Percentiles rank a stretch among this genome's conserved stretches.
Evolutionary conservation across 2,797 vertebrate genomes (phyloP).

Genomic region (Denticeps clupeoides): DNA sequence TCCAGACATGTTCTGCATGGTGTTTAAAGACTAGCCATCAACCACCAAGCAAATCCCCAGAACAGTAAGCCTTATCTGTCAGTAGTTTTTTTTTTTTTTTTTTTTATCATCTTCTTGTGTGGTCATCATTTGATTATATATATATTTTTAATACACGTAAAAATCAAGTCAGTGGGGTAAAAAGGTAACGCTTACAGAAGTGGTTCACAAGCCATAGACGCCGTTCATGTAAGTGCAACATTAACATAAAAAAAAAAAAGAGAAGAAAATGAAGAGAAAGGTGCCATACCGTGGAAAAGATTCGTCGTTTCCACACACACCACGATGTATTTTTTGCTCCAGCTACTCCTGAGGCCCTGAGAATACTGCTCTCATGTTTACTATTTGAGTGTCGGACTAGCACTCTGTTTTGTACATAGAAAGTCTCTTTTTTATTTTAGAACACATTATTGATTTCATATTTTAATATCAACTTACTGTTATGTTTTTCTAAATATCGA

Average conservation of each 20-base stretch:
- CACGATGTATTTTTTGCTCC: constrained; percentile 7
- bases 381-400: constrained; percentile 8
- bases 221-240: too few species aligned
- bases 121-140: constrained; percentile 11
- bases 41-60: constrained; percentile 7
- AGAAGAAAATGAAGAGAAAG: not conserved
- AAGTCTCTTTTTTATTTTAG: constrained; percentile 20
- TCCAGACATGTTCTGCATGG: constrained; percentile 27
- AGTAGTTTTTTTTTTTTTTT: constrained; percentile 10
- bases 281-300: constrained; percentile 28
- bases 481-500: constrained; percentile 29
- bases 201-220: not conserved
- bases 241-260: too few species aligned
- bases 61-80: constrained; percentile 23
- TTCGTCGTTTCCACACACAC: constrained; percentile 16
- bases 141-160: too few species aligned
- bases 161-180: not conserved
- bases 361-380: constrained; percentile 23
- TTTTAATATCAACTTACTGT: constrained; percentile 20
- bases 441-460: constrained; percentile 12
- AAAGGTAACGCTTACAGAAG: too few species aligned
- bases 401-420: constrained; percentile 25
- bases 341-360: constrained; percentile 22
- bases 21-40: constrained; percentile 21
- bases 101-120: constrained; percentile 2